phyloP scores from a whole-genome alignment of 2,888 invertebrate species.

The Dryococelus australis region DNA sequence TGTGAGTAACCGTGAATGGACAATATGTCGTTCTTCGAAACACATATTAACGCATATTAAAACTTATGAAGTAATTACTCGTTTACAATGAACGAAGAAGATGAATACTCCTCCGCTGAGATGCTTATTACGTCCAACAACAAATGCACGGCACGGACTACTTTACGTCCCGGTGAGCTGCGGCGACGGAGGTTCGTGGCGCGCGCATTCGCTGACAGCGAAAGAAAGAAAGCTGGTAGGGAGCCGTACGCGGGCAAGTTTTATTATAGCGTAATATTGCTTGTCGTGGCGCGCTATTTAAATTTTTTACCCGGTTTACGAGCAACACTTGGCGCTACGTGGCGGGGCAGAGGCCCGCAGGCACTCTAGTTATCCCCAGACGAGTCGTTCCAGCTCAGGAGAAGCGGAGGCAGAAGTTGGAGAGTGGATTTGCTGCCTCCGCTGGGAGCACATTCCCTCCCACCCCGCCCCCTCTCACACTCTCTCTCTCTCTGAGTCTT shows the following conservation, averaged over 20 bases:
- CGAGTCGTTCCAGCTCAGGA: background rate
- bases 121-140: no score
- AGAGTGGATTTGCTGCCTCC: slow-evolving; percentile 16
- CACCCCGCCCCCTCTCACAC: background rate
- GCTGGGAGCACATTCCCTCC: background rate
- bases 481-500: no score
- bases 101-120: no score
- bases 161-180: no score
- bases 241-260: background rate
- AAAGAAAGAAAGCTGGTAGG: background rate
- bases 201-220: no score
- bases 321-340: background rate
- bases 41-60: no score
- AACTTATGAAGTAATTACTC: no score
- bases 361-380: slow-evolving; percentile 16
- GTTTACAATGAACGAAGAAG: no score
- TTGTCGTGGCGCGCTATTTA: slow-evolving; percentile 16
- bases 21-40: no score
- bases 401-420: background rate
- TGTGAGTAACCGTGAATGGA: no score
- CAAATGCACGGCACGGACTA: no score
- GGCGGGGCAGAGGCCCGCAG: background rate
- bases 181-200: no score
- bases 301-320: slow-evolving; percentile 16
- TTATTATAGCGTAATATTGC: background rate